phyloP scores from a whole-genome alignment of 92 coral and sea anemone genomes.

The Umimayanthus kanabou region DNA sequence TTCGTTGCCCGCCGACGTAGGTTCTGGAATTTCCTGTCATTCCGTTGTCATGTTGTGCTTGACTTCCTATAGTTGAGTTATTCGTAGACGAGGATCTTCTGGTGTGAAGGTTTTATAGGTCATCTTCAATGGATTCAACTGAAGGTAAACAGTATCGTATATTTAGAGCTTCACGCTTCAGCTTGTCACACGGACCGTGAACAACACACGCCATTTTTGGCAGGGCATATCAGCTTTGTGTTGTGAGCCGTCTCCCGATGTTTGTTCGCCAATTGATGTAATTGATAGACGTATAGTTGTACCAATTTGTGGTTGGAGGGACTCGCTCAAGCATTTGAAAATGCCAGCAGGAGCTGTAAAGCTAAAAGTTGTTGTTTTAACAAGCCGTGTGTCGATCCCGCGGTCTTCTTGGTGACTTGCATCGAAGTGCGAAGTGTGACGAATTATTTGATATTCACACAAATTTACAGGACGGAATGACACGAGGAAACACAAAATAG shows the following conservation, averaged over 20 bases:
- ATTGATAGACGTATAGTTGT: constrained; percentile 18
- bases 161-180: constrained; percentile 18
- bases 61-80: not conserved
- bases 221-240: constrained; percentile 32
- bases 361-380: not conserved
- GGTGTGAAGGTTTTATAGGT: not conserved
- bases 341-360: constrained; percentile 32
- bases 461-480: not conserved
- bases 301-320: constrained; percentile 33
- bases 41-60: constrained; percentile 18
- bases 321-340: constrained; percentile 5
- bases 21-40: constrained; percentile 43
- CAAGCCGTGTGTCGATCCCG: not conserved
- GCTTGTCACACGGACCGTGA: constrained; percentile 5
- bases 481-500: not conserved
- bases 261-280: constrained; percentile 10
- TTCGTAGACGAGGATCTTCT: constrained; percentile 9
- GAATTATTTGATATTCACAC: not conserved
- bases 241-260: constrained; percentile 34
- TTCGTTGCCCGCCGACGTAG: not conserved
- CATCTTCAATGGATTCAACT: constrained; percentile 22
- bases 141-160: constrained; percentile 30
- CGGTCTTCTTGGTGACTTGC: constrained; percentile 1
- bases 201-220: constrained; percentile 39
- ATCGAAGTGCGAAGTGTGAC: constrained; percentile 34